A percentile compares a stretch with the other conserved stretches of the same genome.
Evolutionary conservation across 2,888 invertebrate genomes (phyloP).

Genomic region (Melanchra persicariae): DNA sequence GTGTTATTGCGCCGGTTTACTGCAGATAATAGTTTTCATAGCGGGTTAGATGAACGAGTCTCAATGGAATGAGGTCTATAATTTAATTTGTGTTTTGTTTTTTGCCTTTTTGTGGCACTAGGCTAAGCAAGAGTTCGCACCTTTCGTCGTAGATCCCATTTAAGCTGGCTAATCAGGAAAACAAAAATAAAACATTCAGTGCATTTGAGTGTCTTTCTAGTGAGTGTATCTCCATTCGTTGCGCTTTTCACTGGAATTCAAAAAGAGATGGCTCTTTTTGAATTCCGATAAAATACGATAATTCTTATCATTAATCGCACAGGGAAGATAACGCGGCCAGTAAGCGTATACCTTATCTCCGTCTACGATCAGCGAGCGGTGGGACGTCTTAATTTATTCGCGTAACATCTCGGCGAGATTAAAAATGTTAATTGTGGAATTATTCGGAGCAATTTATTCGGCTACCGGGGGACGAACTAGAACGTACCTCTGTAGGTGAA

Average conservation of each 20-base stretch:
- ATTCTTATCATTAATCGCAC: slow-evolving; percentile 52
- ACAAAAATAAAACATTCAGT: too few relatives aligned
- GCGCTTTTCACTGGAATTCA: too few relatives aligned
- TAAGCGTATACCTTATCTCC: slow-evolving; percentile 71
- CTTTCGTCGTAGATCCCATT: neutral
- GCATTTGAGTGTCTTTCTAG: too few relatives aligned
- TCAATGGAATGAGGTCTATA: slow-evolving; percentile 35
- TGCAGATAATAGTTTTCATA: slow-evolving; percentile 58
- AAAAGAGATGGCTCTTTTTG: too few relatives aligned
- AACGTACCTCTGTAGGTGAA: slow-evolving; percentile 78
- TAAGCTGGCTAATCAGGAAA: too few relatives aligned
- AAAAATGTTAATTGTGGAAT: slow-evolving; percentile 90
- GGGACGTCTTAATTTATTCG: slow-evolving; percentile 83
- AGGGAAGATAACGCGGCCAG: slow-evolving; percentile 72
- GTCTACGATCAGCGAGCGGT: slow-evolving; percentile 73
- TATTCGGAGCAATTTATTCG: slow-evolving; percentile 88
- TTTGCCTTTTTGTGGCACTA: neutral
- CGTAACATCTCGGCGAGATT: slow-evolving; percentile 87
- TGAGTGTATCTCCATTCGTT: too few relatives aligned
- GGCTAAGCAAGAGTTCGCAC: neutral
- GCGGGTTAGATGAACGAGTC: slow-evolving; percentile 47
- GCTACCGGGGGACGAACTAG: slow-evolving; percentile 70
- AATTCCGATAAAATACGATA: too few relatives aligned
- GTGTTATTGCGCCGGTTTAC: slow-evolving; percentile 76
- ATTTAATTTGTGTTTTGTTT: slow-evolving; percentile 12